phyloP scores from a whole-genome alignment of 1,140 invertebrate species.

The Saccostrea cuccullata region DNA sequence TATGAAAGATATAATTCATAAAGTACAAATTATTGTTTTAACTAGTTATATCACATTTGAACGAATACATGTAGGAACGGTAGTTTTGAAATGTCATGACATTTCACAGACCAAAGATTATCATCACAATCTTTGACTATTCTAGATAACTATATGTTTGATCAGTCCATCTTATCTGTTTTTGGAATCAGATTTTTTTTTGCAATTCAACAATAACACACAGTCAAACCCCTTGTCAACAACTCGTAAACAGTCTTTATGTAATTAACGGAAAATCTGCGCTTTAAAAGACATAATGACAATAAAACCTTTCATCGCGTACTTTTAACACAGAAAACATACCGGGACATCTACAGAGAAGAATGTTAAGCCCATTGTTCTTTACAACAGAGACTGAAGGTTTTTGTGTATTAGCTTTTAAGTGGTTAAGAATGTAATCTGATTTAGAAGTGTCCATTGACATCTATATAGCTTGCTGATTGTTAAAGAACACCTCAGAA shows the following conservation, averaged over 20 bases:
- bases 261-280: not conserved
- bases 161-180: not conserved
- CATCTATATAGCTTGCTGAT: not conserved
- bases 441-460: not conserved
- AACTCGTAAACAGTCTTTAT: conserved; percentile 11
- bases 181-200: not conserved
- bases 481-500: not conserved
- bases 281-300: not conserved
- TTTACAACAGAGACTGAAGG: not conserved
- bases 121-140: not conserved
- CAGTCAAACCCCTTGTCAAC: conserved; percentile 9
- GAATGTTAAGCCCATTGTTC: conserved; percentile 14
- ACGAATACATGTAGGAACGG: not conserved
- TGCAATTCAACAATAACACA: not conserved
- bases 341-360: not conserved
- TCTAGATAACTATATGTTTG: not conserved
- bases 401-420: conserved; percentile 17
- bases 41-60: not conserved
- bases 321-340: not conserved
- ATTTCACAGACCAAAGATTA: conserved; percentile 23
- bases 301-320: conserved; percentile 8
- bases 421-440: not conserved
- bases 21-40: not conserved
- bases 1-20: not conserved
- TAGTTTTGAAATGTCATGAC: not conserved